Evolutionary conservation across 2,888 invertebrate species (phyloP).

Genomic region (Neoitamus cyanurus): DNA sequence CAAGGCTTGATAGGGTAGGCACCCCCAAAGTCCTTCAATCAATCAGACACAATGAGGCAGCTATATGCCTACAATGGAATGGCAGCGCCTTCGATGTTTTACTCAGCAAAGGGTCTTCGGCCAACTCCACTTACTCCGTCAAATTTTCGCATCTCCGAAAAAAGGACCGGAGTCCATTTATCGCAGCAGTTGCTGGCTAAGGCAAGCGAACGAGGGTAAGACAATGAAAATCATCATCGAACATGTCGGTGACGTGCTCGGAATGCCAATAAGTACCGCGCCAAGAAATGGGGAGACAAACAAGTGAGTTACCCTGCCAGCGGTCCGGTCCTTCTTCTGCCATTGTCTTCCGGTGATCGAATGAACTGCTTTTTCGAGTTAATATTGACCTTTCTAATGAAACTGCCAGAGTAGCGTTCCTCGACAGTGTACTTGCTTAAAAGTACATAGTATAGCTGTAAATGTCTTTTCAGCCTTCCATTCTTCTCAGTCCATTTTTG

Average conservation of each 20-base stretch:
- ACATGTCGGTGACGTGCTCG: constrained; percentile 9
- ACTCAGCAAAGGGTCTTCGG: background rate
- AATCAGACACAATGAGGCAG: background rate
- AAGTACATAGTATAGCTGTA: background rate
- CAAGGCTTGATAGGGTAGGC: background rate
- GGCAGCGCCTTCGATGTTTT: background rate
- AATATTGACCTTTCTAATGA: constrained; percentile 35
- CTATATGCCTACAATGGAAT: background rate
- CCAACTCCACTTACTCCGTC: background rate
- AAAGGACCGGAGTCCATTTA: background rate
- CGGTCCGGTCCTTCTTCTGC: background rate
- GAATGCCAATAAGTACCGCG: constrained; percentile 7
- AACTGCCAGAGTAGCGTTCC: background rate
- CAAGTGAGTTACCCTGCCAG: background rate
- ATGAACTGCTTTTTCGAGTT: constrained; percentile 5
- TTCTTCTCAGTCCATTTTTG: background rate
- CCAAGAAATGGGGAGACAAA: constrained; percentile 5
- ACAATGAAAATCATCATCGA: constrained; percentile 4
- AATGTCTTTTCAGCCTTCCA: background rate
- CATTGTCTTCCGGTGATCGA: background rate
- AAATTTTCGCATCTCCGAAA: background rate
- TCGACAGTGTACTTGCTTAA: background rate
- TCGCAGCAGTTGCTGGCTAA: background rate
- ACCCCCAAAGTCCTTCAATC: background rate
- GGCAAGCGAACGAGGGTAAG: background rate